Evolutionary conservation across 2,888 invertebrate species (phyloP).

Genomic region (Lymantria dispar): DNA sequence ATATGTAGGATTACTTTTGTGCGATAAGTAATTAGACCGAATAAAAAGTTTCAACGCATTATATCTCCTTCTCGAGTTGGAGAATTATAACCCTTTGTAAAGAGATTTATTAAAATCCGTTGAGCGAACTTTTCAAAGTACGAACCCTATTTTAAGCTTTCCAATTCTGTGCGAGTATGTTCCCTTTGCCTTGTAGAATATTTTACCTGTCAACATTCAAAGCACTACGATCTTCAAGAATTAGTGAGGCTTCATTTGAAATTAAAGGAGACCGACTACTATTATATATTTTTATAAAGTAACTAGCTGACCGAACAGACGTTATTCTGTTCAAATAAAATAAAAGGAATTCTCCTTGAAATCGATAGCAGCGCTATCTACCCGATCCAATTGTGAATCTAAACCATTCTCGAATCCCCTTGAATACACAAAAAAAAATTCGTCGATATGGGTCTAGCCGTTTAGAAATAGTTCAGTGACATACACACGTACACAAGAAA

Average conservation of each 20-base stretch:
- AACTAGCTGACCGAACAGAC: too few relatives aligned
- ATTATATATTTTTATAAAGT: too few relatives aligned
- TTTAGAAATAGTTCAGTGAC: too few relatives aligned
- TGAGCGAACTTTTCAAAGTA: constrained; percentile 24
- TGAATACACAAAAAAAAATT: too few relatives aligned
- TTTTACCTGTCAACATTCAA: constrained; percentile 1
- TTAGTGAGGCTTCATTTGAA: not conserved
- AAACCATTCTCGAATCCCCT: too few relatives aligned
- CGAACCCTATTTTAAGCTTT: constrained; percentile 25
- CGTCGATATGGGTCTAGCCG: too few relatives aligned
- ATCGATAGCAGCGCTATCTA: too few relatives aligned
- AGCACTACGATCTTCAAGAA: constrained; percentile 1
- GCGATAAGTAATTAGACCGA: constrained; percentile 13
- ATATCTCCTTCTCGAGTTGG: constrained; percentile 18
- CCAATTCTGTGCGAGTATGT: constrained; percentile 9
- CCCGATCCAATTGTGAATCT: too few relatives aligned
- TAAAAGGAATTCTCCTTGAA: too few relatives aligned
- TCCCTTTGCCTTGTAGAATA: constrained; percentile 5
- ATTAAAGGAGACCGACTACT: too few relatives aligned
- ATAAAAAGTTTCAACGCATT: constrained; percentile 11
- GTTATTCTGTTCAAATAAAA: too few relatives aligned
- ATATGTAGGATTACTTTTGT: not conserved
- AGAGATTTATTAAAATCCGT: constrained; percentile 45
- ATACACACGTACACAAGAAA: too few relatives aligned
- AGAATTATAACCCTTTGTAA: constrained; percentile 33